Evolutionary conservation across 2,888 invertebrate genomes (phyloP).

Genomic region (Itoplectis maculator): DNA sequence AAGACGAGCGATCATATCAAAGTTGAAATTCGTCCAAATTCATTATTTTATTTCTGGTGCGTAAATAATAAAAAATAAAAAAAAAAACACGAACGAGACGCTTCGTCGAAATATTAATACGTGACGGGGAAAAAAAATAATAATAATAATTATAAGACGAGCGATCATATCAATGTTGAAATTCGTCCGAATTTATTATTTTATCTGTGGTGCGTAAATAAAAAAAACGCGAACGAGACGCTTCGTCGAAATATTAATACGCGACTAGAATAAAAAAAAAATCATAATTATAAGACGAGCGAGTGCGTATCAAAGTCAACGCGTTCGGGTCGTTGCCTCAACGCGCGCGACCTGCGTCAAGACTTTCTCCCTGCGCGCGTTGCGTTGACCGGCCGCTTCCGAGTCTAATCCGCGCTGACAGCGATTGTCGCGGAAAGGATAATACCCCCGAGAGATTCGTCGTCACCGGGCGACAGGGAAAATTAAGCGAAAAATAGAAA

Average conservation of each 20-base stretch:
- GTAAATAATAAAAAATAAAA: too few relatives aligned
- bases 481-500: slow-evolving; percentile 2
- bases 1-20: too few relatives aligned
- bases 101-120: slow-evolving; percentile 27
- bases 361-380: slow-evolving; percentile 57
- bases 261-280: not conserved
- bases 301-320: slow-evolving; percentile 39
- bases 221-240: slow-evolving; percentile 39
- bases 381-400: slow-evolving; percentile 38
- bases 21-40: slow-evolving; percentile 26
- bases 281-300: slow-evolving; percentile 7
- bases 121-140: not conserved
- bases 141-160: too few relatives aligned
- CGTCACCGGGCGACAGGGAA: slow-evolving; percentile 28
- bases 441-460: slow-evolving; percentile 36
- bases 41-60: not conserved
- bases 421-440: slow-evolving; percentile 55
- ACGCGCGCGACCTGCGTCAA: slow-evolving; percentile 22
- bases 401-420: slow-evolving; percentile 34
- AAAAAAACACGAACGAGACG: slow-evolving; percentile 38
- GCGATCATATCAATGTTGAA: too few relatives aligned
- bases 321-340: slow-evolving; percentile 35
- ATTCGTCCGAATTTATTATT: slow-evolving; percentile 6
- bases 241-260: slow-evolving; percentile 27
- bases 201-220: not conserved